Evolutionary conservation across 2,888 invertebrate species (phyloP).

Genomic region (Synergus japonicus): DNA sequence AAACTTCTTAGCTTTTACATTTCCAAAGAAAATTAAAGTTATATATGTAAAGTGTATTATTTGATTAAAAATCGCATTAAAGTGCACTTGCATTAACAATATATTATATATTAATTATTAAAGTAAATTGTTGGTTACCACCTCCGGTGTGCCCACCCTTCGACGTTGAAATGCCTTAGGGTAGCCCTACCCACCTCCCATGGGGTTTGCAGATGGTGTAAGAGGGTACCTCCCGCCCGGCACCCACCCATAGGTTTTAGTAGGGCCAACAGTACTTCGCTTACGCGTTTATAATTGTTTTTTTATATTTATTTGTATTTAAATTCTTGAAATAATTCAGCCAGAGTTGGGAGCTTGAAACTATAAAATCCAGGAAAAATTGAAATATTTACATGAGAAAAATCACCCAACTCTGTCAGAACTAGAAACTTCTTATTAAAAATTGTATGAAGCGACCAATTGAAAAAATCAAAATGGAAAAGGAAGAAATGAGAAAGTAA

Average conservation of each 20-base stretch:
- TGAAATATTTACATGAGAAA: slow-evolving; percentile 9
- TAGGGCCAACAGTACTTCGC: slow-evolving; percentile 77
- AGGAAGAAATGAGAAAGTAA: slow-evolving; percentile 30
- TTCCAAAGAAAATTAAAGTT: too few relatives aligned
- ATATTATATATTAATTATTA: slow-evolving; percentile 53
- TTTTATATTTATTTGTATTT: slow-evolving; percentile 20
- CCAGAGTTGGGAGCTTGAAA: background rate
- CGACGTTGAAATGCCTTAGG: slow-evolving; percentile 67
- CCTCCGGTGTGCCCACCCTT: slow-evolving; percentile 74
- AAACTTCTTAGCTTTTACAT: background rate
- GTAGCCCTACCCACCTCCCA: slow-evolving; percentile 77
- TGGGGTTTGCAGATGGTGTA: slow-evolving; percentile 74
- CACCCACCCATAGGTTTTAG: slow-evolving; percentile 76
- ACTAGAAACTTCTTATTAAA: slow-evolving; percentile 30
- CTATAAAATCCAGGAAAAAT: background rate
- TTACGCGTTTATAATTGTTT: slow-evolving; percentile 67
- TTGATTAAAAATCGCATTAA: background rate
- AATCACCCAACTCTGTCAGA: background rate
- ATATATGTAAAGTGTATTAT: background rate
- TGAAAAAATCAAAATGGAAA: slow-evolving; percentile 37
- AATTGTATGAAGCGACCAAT: slow-evolving; percentile 27
- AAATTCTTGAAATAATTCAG: background rate
- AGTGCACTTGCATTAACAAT: slow-evolving; percentile 48
- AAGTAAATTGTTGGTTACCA: slow-evolving; percentile 66
- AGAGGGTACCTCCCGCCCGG: slow-evolving; percentile 75